Percentiles rank a stretch among this genome's conserved stretches.
phyloP scores from a whole-genome alignment of 2,797 vertebrate species.

The Cirrhinus mrigala region DNA sequence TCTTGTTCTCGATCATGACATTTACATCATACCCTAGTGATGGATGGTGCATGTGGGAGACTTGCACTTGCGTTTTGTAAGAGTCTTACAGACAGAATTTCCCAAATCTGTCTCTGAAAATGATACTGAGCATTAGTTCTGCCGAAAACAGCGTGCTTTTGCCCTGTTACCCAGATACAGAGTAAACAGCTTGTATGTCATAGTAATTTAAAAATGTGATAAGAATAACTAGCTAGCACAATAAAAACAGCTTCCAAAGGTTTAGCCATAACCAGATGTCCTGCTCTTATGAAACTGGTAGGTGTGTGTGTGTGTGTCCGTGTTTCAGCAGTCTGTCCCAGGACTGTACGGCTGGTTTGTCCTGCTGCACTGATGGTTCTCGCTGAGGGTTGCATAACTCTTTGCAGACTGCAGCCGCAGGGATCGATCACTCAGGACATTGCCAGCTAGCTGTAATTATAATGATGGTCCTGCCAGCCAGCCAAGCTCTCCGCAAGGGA shows the following conservation, averaged over 20 bases:
- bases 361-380: conserved; percentile 48
- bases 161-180: conserved; percentile 4
- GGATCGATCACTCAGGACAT: conserved; percentile 55
- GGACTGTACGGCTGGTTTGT: conserved; percentile 27
- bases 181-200: neutral
- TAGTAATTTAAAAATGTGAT: neutral
- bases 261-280: neutral
- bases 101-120: conserved; percentile 31
- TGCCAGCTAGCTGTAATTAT: conserved; percentile 49
- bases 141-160: neutral
- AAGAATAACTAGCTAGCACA: neutral
- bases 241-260: conserved; percentile 2
- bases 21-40: conserved; percentile 43
- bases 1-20: conserved; percentile 38
- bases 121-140: neutral
- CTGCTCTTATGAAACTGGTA: conserved; percentile 9
- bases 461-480: conserved; percentile 45
- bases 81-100: conserved; percentile 27
- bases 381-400: conserved; percentile 53
- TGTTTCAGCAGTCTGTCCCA: conserved; percentile 39
- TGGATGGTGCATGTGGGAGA: conserved; percentile 48
- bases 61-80: conserved; percentile 43
- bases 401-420: conserved; percentile 45
- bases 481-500: conserved; percentile 29
- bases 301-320: conserved; percentile 21